Evolutionary conservation across 2,888 invertebrate species (phyloP).

Genomic region (Lepeophtheirus nordmannii): DNA sequence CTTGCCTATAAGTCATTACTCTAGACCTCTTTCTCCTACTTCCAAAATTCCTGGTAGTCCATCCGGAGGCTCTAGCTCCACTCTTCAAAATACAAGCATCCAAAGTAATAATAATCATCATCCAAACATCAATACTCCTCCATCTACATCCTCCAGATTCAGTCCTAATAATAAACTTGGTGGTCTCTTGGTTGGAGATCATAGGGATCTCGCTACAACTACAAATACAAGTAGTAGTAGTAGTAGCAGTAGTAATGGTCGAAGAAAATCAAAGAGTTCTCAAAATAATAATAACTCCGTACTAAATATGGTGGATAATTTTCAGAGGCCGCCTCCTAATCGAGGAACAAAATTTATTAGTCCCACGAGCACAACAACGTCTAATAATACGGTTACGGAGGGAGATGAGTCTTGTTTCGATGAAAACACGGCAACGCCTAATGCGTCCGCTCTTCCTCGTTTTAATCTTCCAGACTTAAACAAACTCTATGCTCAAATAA

Average conservation of each 20-base stretch:
- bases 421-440: too few species aligned
- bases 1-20: constrained; percentile 18
- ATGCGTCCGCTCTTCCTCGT: neutral
- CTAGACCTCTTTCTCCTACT: constrained; percentile 12
- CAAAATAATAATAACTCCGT: neutral
- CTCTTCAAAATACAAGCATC: neutral
- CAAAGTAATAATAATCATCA: too few species aligned
- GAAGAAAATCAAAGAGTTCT: neutral
- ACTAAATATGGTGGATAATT: neutral
- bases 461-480: neutral
- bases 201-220: neutral
- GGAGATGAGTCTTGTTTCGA: neutral
- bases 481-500: constrained; percentile 19
- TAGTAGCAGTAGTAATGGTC: neutral
- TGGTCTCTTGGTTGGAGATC: too few species aligned
- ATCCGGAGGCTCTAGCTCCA: neutral
- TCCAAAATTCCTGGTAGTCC: neutral
- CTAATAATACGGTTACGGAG: neutral
- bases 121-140: neutral
- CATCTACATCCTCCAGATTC: neutral
- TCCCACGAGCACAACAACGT: neutral
- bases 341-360: neutral
- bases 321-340: neutral
- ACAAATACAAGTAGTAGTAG: neutral
- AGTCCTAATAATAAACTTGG: neutral